A percentile compares a stretch with the other conserved stretches of the same genome.
These are phyloP conservation scores for Hydropsyche betteni DNA, from an alignment of 2,888 invertebrate species.

Conservation along the genomic window DNA sequence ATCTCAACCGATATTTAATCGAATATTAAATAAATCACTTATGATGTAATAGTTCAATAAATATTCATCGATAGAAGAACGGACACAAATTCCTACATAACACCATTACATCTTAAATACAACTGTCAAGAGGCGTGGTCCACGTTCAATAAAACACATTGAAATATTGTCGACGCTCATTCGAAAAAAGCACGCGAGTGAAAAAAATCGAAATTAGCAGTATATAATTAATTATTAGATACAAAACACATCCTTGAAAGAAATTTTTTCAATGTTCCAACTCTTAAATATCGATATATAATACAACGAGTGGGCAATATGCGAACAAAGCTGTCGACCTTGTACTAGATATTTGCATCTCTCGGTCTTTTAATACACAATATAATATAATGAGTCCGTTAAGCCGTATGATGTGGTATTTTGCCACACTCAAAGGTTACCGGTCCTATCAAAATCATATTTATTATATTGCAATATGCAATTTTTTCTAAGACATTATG, in stretches of 20 bases:
- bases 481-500: no score
- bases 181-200: no score
- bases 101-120: no score
- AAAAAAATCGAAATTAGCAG: constrained; percentile 18
- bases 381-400: constrained; percentile 22
- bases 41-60: no score
- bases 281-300: constrained; percentile 18
- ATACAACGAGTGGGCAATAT: constrained; percentile 28
- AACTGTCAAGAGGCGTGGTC: no score
- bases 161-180: no score
- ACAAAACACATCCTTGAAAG: constrained; percentile 20
- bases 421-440: constrained; percentile 1
- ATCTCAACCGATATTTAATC: no score
- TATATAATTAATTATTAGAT: constrained; percentile 12
- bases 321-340: constrained; percentile 24
- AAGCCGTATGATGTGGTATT: constrained; percentile 18
- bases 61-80: no score
- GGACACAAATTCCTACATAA: no score
- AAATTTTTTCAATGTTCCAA: constrained; percentile 1
- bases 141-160: no score
- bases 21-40: no score
- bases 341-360: constrained; percentile 36
- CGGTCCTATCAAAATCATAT: constrained; percentile 3
- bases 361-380: constrained; percentile 17
- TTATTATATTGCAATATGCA: background rate